phyloP scores from a whole-genome alignment of 2,113 vertebrate species.

The Spermophilus dauricus region DNA sequence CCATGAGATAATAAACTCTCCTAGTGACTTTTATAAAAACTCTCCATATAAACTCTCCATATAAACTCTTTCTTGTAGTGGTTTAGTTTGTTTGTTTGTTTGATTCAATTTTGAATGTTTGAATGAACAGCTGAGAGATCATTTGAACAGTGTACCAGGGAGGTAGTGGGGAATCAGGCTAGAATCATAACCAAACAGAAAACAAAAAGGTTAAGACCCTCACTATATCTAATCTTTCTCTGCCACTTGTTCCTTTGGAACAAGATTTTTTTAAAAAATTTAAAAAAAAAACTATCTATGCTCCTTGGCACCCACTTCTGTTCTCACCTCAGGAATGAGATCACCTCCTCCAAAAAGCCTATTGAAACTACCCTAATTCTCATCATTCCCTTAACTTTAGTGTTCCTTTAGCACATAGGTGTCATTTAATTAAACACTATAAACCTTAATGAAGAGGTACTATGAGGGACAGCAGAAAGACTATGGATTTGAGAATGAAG shows the following conservation, averaged over 20 bases:
- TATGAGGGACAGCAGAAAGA: neutral
- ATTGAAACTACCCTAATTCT: conserved; percentile 48
- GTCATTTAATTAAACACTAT: conserved; percentile 18
- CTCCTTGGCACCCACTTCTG: neutral
- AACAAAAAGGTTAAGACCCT: neutral
- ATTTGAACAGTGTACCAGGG: neutral
- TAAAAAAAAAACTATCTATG: neutral
- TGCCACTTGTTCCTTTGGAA: conserved; percentile 50
- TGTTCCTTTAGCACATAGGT: neutral
- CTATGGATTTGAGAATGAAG: neutral
- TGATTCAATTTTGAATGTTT: neutral
- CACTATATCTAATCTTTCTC: neutral
- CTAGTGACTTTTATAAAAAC: neutral
- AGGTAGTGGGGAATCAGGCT: neutral
- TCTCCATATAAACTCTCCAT: neutral
- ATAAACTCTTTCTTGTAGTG: neutral
- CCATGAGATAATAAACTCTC: neutral
- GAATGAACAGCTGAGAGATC: neutral
- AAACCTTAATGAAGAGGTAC: neutral
- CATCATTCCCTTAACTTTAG: conserved; percentile 6
- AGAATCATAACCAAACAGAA: neutral
- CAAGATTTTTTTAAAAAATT: neutral
- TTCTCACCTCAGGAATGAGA: neutral
- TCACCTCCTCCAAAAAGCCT: conserved; percentile 42
- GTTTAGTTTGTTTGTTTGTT: conserved; percentile 44